Evolutionary conservation across 2,113 vertebrate genomes (phyloP).

Genomic region (Blennius ocellaris): DNA sequence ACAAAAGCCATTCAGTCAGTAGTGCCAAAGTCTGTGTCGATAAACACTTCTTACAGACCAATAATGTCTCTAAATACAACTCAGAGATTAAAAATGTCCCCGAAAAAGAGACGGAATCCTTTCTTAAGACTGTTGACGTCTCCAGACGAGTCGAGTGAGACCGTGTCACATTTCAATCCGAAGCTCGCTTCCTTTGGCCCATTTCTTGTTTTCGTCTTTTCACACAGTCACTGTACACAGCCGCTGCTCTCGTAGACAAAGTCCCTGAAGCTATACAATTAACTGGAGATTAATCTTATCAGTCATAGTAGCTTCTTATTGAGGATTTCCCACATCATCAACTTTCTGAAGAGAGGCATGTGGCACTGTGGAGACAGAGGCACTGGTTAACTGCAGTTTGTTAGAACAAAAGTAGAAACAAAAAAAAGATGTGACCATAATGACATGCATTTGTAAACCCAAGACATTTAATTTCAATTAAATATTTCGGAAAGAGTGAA

Average conservation of each 20-base stretch:
- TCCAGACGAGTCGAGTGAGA: constrained; percentile 20
- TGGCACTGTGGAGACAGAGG: constrained; percentile 82
- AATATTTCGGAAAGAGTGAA: too few relatives aligned
- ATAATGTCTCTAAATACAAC: constrained; percentile 73
- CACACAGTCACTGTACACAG: constrained; percentile 14
- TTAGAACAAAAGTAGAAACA: too few relatives aligned
- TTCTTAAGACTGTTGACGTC: constrained; percentile 59
- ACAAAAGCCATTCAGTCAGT: constrained; percentile 61
- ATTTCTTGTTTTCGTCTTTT: neutral
- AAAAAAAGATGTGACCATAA: neutral
- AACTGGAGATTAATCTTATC: neutral
- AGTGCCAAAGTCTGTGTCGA: constrained; percentile 59
- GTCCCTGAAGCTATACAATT: constrained; percentile 6
- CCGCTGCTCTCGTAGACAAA: neutral
- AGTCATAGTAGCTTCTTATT: constrained; percentile 89
- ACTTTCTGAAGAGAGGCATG: constrained; percentile 93
- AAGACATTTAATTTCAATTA: too few relatives aligned
- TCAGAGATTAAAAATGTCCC: constrained; percentile 68
- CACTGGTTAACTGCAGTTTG: constrained; percentile 9
- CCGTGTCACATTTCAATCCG: constrained; percentile 21
- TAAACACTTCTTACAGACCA: constrained; percentile 32
- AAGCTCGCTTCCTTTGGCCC: constrained; percentile 62
- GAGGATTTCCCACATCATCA: constrained; percentile 97
- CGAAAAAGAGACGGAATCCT: constrained; percentile 28
- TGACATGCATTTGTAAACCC: too few relatives aligned